Base-by-base conservation (phyloP, 2,113 vertebrate species). In the Peromyscus polionotus region DNA sequence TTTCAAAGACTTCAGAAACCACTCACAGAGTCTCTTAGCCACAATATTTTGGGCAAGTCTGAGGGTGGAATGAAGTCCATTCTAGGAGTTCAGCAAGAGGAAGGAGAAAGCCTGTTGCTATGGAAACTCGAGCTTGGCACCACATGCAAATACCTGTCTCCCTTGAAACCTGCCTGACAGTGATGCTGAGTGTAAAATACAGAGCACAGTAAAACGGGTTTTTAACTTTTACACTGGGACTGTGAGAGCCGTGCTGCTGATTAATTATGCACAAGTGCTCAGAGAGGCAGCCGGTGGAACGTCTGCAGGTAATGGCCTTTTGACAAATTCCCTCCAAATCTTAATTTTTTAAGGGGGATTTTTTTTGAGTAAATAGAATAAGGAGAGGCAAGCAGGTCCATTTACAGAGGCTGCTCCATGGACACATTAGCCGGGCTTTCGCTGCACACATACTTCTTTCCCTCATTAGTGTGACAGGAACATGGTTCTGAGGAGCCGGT, bases 121-220 rank as follows among this genome's bases (percentile, higher is more conserved):
- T 96, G 95, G 97, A 73, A 95, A 97, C 92, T 8, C 16, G 80
- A 54, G 84, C 63, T 90, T 79, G 96, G 89, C 91, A 75, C 84
- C 8, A 0, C 42, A 85, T 93, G 91, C 91, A 91, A 90, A 95
- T 63, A 31, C 80, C 95, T 17, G 83, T 67, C 95, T 96, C 85
- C 77, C 92, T 75, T 61, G 92, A 84, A 92, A 90, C 86, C 88
- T 11, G 24, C 94, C 80, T 83, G 90, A 65, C 96, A 89, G 90
- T 17, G 77, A 87, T 0, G 51, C 81, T 17, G 48, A 45, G 73
- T 42, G 59, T 93, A 68, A 93, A 88, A 72, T 17, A 59, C 6
- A 51, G 72, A n/a, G 33, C 75, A 9, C 0, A 0, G 73, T 91
- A 45, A 95, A 96, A 85, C 2, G 45, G 94, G 87, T 33, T 89